These are phyloP conservation scores for Pachydiplax longipennis DNA, from an alignment of 2,888 invertebrate genomes.

Conservation along the genomic window DNA sequence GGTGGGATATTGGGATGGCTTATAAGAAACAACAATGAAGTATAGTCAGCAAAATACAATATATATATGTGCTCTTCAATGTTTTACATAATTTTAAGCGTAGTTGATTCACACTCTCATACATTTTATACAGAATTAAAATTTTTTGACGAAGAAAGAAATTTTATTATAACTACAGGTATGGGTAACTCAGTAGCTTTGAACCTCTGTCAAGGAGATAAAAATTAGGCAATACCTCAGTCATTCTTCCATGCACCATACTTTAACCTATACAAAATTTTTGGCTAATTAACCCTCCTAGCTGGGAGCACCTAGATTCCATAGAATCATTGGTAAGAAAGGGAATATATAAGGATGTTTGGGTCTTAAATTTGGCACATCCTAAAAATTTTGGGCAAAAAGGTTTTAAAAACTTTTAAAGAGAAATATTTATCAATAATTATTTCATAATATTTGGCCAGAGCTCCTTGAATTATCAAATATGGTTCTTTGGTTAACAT, in stretches of 20 bases:
- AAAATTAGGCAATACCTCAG: conserved; percentile 33
- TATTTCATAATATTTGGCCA: background rate
- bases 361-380: background rate
- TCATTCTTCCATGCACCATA: conserved; percentile 29
- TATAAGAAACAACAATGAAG: background rate
- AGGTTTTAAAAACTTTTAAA: background rate
- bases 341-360: conserved; percentile 22
- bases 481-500: conserved; percentile 14
- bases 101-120: conserved; percentile 29
- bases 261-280: conserved; percentile 11
- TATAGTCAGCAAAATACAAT: conserved; percentile 31
- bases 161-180: conserved; percentile 12
- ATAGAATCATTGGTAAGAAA: background rate
- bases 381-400: conserved; percentile 10
- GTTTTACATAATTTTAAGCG: conserved; percentile 35
- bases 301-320: conserved; percentile 13
- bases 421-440: background rate
- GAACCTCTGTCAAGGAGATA: conserved; percentile 16
- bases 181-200: conserved; percentile 15
- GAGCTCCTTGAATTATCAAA: conserved; percentile 9
- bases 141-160: conserved; percentile 25
- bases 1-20: no score
- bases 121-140: conserved; percentile 20
- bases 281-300: conserved; percentile 24
- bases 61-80: conserved; percentile 37